phyloP scores from a whole-genome alignment of 2,888 invertebrate genomes.

The Molorchus minor region DNA sequence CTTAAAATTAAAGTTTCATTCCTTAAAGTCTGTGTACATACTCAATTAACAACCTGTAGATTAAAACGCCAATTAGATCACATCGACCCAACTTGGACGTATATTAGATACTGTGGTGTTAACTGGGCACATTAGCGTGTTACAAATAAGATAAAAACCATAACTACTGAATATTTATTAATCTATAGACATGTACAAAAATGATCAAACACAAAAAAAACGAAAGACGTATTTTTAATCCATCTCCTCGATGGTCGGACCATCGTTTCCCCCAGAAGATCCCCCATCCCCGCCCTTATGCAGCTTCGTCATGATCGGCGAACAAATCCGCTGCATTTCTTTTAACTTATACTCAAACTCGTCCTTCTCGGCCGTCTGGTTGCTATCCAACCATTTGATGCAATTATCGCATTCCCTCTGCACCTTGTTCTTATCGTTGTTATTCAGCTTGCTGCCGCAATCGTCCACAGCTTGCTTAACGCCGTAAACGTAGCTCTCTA shows the following conservation, averaged over 20 bases:
- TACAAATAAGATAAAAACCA: slow-evolving; percentile 3
- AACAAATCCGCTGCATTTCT: slow-evolving; percentile 69
- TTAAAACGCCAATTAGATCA: no score
- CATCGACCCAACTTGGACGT: no score
- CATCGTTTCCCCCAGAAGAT: slow-evolving; percentile 46
- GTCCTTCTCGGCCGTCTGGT: slow-evolving; percentile 71
- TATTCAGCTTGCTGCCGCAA: slow-evolving; percentile 69
- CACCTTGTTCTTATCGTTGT: slow-evolving; percentile 62
- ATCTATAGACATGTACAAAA: slow-evolving; percentile 21
- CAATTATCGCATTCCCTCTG: slow-evolving; percentile 68
- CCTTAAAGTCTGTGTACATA: no score
- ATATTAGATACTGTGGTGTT: no score
- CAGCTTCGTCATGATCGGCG: slow-evolving; percentile 68
- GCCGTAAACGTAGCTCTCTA: slow-evolving; percentile 76
- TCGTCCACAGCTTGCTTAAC: slow-evolving; percentile 77
- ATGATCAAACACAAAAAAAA: neutral
- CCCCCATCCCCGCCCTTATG: slow-evolving; percentile 55
- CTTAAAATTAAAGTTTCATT: no score
- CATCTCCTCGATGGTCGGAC: slow-evolving; percentile 61
- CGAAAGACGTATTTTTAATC: slow-evolving; percentile 45
- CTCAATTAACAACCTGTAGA: no score
- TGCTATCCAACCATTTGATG: slow-evolving; percentile 77
- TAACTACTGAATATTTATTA: slow-evolving; percentile 14
- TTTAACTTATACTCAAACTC: slow-evolving; percentile 71
- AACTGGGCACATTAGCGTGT: no score